Conservation (phyloP, 2,113 vertebrate species). For the Lagopus leucura region DNA sequence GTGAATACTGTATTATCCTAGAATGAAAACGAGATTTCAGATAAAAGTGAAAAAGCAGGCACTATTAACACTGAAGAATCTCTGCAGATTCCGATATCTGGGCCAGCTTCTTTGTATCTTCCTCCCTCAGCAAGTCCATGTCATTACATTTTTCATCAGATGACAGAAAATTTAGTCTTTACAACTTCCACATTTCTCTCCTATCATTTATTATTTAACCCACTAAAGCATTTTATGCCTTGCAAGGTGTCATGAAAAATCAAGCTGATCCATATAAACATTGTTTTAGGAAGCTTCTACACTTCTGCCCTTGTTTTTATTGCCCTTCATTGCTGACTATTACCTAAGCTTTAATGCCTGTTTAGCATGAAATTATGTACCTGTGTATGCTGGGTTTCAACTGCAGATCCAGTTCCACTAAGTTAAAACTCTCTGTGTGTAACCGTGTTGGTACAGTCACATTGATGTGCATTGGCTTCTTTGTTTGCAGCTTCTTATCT, state of each 20-base stretch:
- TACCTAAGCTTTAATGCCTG: neutral
- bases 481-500: neutral
- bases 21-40: conserved; percentile 8
- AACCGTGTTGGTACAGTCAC: neutral
- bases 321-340: neutral
- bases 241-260: conserved; percentile 14
- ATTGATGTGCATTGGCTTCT: neutral
- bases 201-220: conserved; percentile 60
- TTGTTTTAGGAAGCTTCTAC: neutral
- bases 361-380: neutral
- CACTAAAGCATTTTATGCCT: conserved; percentile 34
- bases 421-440: neutral
- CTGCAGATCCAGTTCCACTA: fast-evolving
- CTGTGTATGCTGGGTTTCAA: neutral
- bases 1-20: neutral
- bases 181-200: conserved; percentile 6
- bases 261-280: conserved; percentile 31
- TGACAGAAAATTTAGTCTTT: neutral
- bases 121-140: neutral
- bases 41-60: neutral
- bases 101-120: conserved; percentile 7
- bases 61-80: neutral
- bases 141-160: conserved; percentile 40
- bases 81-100: conserved; percentile 1
- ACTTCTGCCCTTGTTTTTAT: neutral